A percentile compares a stretch with the other conserved stretches of the same genome.
phyloP scores from a whole-genome alignment of 2,113 vertebrate species.

The Aspiorhynchus laticeps region DNA sequence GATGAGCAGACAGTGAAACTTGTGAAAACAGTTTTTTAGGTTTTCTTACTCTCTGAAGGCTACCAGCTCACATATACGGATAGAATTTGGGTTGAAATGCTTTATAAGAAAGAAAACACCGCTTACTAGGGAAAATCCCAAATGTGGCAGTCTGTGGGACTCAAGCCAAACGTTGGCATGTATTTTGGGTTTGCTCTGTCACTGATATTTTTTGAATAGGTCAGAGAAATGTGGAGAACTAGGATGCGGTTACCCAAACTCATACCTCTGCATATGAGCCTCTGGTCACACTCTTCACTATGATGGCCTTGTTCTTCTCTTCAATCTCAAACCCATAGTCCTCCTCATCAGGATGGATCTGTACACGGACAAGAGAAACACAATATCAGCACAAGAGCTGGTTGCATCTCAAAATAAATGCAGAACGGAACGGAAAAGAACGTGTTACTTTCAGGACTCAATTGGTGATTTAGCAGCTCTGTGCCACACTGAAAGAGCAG shows the following conservation, averaged over 20 bases:
- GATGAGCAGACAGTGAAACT: neutral
- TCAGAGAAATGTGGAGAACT: neutral
- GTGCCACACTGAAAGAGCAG: neutral
- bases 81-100: neutral
- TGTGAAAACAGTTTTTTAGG: neutral
- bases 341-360: constrained; percentile 95
- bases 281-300: constrained; percentile 91
- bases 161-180: neutral
- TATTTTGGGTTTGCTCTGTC: neutral
- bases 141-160: neutral
- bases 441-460: neutral
- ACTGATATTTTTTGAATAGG: neutral
- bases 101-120: neutral
- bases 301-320: constrained; percentile 93
- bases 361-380: constrained; percentile 32
- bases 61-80: neutral
- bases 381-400: neutral
- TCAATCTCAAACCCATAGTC: constrained; percentile 97
- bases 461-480: too few relatives aligned
- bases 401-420: neutral
- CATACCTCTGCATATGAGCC: constrained; percentile 94
- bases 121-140: neutral
- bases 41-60: neutral
- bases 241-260: neutral
- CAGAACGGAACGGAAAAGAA: neutral